Percentiles rank a stretch among this genome's conserved stretches.
phyloP scores from a whole-genome alignment of 2,113 vertebrate genomes.

The human region GRCh38 chr4:73921501-73922000 shows the following conservation, averaged over 20 bases:
- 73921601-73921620: neutral
- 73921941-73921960: no score
- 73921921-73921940: no score
- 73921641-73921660: neutral
- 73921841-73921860: neutral
- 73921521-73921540: neutral
- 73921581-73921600: neutral
- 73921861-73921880: neutral
- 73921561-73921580: neutral
- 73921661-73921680: neutral
- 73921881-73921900: neutral
- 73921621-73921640: neutral
- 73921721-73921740: neutral
- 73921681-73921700: neutral
- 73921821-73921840: neutral
- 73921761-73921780: neutral
- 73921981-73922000: no score
- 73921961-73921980: no score
- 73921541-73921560: neutral
- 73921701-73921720: neutral
- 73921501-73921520: neutral
- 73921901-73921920: no score
- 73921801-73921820: neutral
- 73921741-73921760: neutral
- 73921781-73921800: neutral